Conservation (phyloP, 2,113 vertebrate genomes). For the Sturnus vulgaris region DNA sequence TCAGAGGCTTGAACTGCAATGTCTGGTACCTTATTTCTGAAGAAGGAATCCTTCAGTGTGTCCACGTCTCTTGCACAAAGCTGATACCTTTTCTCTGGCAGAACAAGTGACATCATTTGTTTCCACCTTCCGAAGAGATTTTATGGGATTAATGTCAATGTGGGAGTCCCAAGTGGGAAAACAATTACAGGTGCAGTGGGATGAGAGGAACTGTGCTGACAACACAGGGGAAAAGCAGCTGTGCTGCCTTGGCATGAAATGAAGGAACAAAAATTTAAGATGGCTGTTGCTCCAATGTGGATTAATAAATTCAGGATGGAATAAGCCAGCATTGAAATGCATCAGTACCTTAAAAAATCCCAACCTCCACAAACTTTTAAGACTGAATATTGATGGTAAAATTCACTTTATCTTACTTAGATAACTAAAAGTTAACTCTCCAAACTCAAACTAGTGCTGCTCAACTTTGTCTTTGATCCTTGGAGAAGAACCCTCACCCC, state of each 20-base stretch:
- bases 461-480: constrained; percentile 34
- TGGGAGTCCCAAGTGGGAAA: neutral
- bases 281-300: neutral
- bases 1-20: neutral
- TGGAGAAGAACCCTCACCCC: neutral
- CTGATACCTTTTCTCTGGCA: neutral
- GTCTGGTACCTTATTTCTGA: neutral
- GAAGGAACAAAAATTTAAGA: neutral
- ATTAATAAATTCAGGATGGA: neutral
- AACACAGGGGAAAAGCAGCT: neutral
- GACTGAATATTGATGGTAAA: neutral
- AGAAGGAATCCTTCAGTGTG: neutral
- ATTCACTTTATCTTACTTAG: neutral
- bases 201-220: neutral
- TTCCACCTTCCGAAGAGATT: neutral
- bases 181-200: neutral
- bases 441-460: neutral
- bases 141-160: neutral
- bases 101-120: neutral
- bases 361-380: neutral
- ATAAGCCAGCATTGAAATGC: neutral
- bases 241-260: neutral
- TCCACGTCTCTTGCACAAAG: neutral
- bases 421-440: constrained; percentile 5
- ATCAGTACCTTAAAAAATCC: neutral